Evolutionary conservation across 2,888 invertebrate species (phyloP).

Genomic region (Caenorhabditis zanzibari): DNA sequence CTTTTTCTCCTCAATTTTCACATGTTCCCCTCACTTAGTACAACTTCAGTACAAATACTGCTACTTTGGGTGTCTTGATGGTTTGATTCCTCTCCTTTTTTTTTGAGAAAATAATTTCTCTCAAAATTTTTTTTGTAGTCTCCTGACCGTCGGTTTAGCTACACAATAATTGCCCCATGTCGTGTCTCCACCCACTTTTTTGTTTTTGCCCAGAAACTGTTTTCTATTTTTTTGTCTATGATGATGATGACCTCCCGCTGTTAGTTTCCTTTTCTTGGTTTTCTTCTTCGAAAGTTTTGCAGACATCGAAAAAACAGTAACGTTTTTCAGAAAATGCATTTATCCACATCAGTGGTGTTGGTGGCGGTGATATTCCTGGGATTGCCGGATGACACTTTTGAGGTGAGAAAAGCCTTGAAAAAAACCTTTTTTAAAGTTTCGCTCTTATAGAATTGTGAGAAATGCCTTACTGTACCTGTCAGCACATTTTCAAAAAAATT

Average conservation of each 20-base stretch:
- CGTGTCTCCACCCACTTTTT: conserved; percentile 9
- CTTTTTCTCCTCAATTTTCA: too few species aligned
- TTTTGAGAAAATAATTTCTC: not conserved
- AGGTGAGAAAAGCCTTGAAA: conserved; percentile 44
- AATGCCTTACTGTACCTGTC: too few species aligned
- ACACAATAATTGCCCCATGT: not conserved
- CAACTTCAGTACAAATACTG: conserved; percentile 7
- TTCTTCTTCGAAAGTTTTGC: not conserved
- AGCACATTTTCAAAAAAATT: too few species aligned
- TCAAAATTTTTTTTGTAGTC: conserved; percentile 16
- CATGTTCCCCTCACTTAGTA: not conserved
- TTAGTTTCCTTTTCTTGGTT: not conserved
- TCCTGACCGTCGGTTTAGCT: conserved; percentile 1
- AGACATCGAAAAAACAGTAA: not conserved
- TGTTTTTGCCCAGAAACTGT: conserved; percentile 25
- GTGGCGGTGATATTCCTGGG: conserved; percentile 46
- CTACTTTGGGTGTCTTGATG: conserved; percentile 1
- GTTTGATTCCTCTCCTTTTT: conserved; percentile 1
- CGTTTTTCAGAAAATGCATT: conserved; percentile 20
- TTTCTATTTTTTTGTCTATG: not conserved
- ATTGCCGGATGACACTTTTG: conserved; percentile 56
- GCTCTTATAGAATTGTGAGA: too few species aligned
- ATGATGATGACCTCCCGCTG: conserved; percentile 13
- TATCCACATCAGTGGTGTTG: conserved; percentile 5
- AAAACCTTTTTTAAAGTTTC: too few species aligned